Conservation (phyloP, 2,888 invertebrate genomes). For the Ashinkailepas kermadecensis region DNA sequence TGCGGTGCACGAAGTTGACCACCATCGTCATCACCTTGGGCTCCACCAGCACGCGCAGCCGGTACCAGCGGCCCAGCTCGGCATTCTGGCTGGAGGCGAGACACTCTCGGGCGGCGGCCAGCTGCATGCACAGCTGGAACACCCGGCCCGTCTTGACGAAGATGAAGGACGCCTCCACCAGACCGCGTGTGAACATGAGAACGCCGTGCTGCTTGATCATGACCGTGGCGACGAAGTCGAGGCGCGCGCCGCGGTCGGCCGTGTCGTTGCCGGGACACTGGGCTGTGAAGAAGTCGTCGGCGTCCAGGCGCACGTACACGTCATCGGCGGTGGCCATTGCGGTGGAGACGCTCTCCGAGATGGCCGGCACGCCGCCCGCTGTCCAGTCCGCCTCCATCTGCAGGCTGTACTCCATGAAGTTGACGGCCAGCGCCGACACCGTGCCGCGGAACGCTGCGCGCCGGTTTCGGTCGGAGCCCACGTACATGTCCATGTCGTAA, state of each 20-base stretch:
- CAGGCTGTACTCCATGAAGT: slow-evolving; percentile 18
- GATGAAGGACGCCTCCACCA: neutral
- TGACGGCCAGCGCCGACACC: slow-evolving; percentile 15
- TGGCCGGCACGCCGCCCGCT: slow-evolving; percentile 11
- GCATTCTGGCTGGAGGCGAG: neutral
- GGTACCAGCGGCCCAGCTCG: slow-evolving; percentile 8
- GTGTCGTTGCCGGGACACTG: neutral
- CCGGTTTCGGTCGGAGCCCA: neutral
- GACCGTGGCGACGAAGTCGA: neutral
- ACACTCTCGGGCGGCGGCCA: neutral
- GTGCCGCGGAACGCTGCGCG: neutral
- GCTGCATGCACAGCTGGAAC: slow-evolving; percentile 5
- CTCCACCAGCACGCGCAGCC: neutral
- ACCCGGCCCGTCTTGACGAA: neutral
- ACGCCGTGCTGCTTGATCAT: slow-evolving; percentile 2
- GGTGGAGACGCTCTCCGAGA: slow-evolving; percentile 1
- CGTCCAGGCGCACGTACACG: neutral
- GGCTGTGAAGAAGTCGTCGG: slow-evolving; percentile 3
- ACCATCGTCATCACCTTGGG: slow-evolving; percentile 18
- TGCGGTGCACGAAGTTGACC: neutral
- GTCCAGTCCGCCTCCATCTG: neutral
- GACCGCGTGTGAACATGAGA: slow-evolving; percentile 8
- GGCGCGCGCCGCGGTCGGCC: neutral
- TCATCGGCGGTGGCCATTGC: slow-evolving; percentile 3
- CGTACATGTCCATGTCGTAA: slow-evolving; percentile 23